Percentiles rank a stretch among this genome's conserved stretches.
Evolutionary conservation across 2,797 vertebrate genomes (phyloP).

Genomic region (Okamejei kenojei): DNA sequence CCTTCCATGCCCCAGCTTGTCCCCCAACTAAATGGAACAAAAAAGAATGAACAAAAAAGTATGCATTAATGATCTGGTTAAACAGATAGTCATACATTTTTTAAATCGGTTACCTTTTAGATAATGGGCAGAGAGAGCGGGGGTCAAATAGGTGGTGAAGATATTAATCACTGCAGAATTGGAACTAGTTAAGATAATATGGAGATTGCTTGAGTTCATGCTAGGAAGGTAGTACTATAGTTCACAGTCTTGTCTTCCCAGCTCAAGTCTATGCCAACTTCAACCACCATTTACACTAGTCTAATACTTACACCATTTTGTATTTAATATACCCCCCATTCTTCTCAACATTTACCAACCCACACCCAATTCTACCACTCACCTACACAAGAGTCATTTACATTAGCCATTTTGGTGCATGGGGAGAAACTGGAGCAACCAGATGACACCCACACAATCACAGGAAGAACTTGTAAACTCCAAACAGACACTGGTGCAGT

Average conservation of each 20-base stretch:
- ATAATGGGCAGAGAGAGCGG: background rate
- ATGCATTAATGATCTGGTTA: background rate
- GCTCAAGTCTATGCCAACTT: too few relatives aligned
- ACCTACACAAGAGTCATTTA: too few relatives aligned
- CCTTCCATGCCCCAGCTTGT: slow-evolving; percentile 63
- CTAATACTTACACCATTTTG: too few relatives aligned
- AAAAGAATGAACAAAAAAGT: background rate
- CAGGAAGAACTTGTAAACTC: too few relatives aligned
- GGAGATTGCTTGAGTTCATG: background rate
- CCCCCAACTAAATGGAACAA: slow-evolving; percentile 59
- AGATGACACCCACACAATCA: too few relatives aligned
- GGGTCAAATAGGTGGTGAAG: background rate
- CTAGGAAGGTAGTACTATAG: background rate
- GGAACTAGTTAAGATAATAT: background rate
- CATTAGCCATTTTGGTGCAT: too few relatives aligned
- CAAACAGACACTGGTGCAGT: too few relatives aligned
- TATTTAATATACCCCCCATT: too few relatives aligned
- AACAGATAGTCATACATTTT: background rate
- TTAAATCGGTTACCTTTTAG: background rate
- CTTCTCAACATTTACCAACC: too few relatives aligned
- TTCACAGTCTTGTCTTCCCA: background rate
- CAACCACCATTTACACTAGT: too few relatives aligned
- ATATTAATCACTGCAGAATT: background rate
- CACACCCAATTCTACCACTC: too few relatives aligned
- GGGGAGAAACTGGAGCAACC: too few relatives aligned